phyloP scores from a whole-genome alignment of 2,797 vertebrate genomes.

The Nyctalus aviator region DNA sequence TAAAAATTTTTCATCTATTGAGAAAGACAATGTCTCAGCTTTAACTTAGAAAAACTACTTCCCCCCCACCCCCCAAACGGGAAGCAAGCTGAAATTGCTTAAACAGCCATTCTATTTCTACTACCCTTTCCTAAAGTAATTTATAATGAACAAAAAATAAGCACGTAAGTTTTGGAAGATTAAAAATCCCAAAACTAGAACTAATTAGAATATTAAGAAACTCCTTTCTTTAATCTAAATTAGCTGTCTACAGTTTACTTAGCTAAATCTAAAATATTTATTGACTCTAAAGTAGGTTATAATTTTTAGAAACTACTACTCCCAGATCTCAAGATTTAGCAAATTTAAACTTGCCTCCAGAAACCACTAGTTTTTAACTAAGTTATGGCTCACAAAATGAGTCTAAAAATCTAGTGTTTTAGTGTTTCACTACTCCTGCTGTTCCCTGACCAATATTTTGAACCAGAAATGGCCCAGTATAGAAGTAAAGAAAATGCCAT shows the following conservation, averaged over 20 bases:
- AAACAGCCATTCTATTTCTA: conserved; percentile 11
- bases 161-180: not conserved
- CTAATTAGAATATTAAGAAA: conserved; percentile 20
- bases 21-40: conserved; percentile 6
- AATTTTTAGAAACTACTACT: conserved; percentile 47
- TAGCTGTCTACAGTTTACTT: not conserved
- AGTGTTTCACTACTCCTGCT: conserved; percentile 36
- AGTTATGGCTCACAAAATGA: conserved; percentile 25
- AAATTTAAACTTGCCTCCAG: conserved; percentile 46
- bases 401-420: not conserved
- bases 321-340: conserved; percentile 22
- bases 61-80: not conserved
- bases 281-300: conserved; percentile 31
- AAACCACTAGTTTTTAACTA: conserved; percentile 10
- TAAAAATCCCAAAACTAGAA: conserved; percentile 46
- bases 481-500: conserved; percentile 2
- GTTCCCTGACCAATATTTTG: not conserved
- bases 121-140: conserved; percentile 9
- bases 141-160: conserved; percentile 37
- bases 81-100: not conserved
- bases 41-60: conserved; percentile 4
- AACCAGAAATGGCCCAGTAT: conserved; percentile 6
- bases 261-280: conserved; percentile 51
- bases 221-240: conserved; percentile 21
- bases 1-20: conserved; percentile 11